Evolutionary conservation across 2,888 invertebrate species (phyloP).

Genomic region (Drosophila infuscata): DNA sequence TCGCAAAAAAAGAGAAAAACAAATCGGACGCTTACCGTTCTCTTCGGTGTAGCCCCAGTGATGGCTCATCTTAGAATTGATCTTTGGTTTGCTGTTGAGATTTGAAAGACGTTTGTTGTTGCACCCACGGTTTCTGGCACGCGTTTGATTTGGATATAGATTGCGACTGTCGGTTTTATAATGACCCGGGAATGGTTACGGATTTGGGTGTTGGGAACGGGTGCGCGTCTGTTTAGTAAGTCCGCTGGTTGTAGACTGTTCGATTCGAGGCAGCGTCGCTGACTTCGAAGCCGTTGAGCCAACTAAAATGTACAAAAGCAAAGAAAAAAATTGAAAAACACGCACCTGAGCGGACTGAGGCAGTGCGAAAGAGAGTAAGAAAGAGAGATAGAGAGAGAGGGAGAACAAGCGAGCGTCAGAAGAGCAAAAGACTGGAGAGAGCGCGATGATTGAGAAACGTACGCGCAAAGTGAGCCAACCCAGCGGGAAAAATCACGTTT

Average conservation of each 20-base stretch:
- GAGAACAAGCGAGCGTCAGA: conserved; percentile 1
- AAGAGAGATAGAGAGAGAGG: conserved; percentile 24
- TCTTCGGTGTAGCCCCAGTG: conserved; percentile 82
- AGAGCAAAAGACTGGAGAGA: conserved; percentile 39
- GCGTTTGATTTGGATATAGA: conserved; percentile 47
- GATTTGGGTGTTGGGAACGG: conserved; percentile 14
- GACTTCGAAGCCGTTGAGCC: conserved; percentile 61
- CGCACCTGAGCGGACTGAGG: conserved; percentile 62
- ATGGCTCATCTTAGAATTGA: conserved; percentile 68
- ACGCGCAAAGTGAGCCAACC: conserved; percentile 48
- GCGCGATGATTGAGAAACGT: conserved; percentile 30
- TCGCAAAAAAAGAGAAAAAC: conserved; percentile 23
- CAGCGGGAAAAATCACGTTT: neutral
- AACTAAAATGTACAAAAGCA: conserved; percentile 47
- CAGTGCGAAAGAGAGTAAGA: conserved; percentile 12
- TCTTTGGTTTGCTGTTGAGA: conserved; percentile 27
- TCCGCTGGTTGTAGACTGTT: conserved; percentile 81
- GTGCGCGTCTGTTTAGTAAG: conserved; percentile 67
- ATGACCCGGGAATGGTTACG: conserved; percentile 30
- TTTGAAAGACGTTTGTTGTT: conserved; percentile 39
- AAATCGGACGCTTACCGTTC: conserved; percentile 71
- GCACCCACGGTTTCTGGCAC: conserved; percentile 54
- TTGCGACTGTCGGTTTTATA: conserved; percentile 26
- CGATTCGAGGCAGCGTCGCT: conserved; percentile 53
- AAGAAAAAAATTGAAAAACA: conserved; percentile 46